phyloP scores from a whole-genome alignment of 2,888 invertebrate genomes.

The Glomeris marginata region DNA sequence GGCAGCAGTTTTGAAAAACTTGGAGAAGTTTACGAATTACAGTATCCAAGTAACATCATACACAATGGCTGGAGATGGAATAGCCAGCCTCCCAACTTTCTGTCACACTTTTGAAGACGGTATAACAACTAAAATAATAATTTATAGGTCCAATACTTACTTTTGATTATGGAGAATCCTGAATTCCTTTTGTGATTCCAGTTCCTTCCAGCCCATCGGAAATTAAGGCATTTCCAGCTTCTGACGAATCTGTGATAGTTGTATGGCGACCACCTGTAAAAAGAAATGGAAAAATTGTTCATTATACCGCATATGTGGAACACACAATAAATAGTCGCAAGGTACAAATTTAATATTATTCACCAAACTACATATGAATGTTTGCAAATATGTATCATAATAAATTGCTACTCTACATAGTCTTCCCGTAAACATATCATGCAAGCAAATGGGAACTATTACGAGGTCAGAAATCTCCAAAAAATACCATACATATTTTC shows the following conservation, averaged over 20 bases:
- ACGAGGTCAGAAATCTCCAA: too few species aligned
- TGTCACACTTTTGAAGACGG: slow-evolving; percentile 8
- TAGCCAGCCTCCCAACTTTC: slow-evolving; percentile 5
- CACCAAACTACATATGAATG: too few species aligned
- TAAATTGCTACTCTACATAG: too few species aligned
- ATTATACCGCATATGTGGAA: slow-evolving; percentile 7
- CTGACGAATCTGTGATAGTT: slow-evolving; percentile 4
- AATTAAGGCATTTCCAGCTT: slow-evolving; percentile 9
- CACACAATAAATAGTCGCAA: neutral
- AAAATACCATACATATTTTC: too few species aligned
- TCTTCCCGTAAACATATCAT: too few species aligned
- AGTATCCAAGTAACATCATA: slow-evolving; percentile 11
- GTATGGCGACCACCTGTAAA: slow-evolving; percentile 8
- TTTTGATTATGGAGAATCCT: neutral
- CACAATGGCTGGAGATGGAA: slow-evolving; percentile 11
- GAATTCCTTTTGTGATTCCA: neutral
- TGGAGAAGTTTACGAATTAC: slow-evolving; percentile 11
- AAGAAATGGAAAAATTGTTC: slow-evolving; percentile 6
- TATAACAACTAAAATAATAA: neutral
- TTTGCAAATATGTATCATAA: too few species aligned
- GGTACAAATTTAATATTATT: too few species aligned
- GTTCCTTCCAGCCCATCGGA: slow-evolving; percentile 9
- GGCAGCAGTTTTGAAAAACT: slow-evolving; percentile 2
- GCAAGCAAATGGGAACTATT: too few species aligned
- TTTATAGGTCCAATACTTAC: neutral